Conservation (phyloP, 2,888 invertebrate genomes). For the Octodonta nipae region DNA sequence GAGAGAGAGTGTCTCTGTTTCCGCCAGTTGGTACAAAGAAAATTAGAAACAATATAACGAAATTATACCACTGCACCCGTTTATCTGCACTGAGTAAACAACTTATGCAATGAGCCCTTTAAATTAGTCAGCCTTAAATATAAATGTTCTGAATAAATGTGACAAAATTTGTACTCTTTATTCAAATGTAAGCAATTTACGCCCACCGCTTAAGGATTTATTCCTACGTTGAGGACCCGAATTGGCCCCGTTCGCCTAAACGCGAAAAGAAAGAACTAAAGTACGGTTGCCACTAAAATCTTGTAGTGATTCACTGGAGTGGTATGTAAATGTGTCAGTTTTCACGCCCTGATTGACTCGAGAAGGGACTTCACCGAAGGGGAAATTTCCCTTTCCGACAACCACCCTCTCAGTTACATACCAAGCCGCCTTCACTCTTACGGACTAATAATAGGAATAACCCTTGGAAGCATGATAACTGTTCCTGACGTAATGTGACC, state of each 20-base stretch:
- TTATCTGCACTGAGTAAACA: too few relatives aligned
- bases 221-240: constrained; percentile 12
- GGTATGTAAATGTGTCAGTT: constrained; percentile 37
- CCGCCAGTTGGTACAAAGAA: too few relatives aligned
- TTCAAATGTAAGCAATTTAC: constrained; percentile 1
- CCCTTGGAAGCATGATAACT: constrained; percentile 22
- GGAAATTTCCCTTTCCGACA: too few relatives aligned
- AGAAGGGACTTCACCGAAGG: constrained; percentile 17
- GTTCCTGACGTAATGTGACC: constrained; percentile 26
- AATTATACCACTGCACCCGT: too few relatives aligned
- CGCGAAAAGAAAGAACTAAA: constrained; percentile 9
- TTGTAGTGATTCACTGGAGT: constrained; percentile 30
- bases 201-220: constrained; percentile 4
- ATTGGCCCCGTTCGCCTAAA: constrained; percentile 12
- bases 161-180: too few relatives aligned
- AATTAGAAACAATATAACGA: too few relatives aligned
- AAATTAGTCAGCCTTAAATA: too few relatives aligned
- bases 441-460: constrained; percentile 22
- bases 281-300: constrained; percentile 18
- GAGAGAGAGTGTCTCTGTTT: too few relatives aligned
- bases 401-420: constrained; percentile 24
- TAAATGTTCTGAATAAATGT: too few relatives aligned
- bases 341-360: constrained; percentile 35
- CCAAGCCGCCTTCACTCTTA: constrained; percentile 20
- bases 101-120: too few relatives aligned